phyloP scores from a whole-genome alignment of 2,797 vertebrate species.

The Allochrocebus solatus region DNA sequence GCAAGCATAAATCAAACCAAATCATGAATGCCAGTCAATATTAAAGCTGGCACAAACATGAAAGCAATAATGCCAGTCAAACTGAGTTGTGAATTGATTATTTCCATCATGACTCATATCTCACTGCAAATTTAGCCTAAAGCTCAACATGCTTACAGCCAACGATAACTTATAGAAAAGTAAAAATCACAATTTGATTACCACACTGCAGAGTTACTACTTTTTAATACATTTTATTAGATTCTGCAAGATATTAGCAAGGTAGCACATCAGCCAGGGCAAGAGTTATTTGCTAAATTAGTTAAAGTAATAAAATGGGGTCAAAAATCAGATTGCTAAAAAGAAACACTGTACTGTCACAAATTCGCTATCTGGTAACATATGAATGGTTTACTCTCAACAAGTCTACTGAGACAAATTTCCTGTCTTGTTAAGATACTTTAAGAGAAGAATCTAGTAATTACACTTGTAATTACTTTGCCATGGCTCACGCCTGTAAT shows the following conservation, averaged over 20 bases:
- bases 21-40: neutral
- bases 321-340: neutral
- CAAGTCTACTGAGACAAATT: neutral
- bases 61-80: neutral
- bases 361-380: neutral
- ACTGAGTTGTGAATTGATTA: neutral
- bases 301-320: neutral
- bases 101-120: neutral
- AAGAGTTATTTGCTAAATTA: neutral
- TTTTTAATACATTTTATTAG: slow-evolving; percentile 37
- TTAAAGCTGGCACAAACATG: neutral
- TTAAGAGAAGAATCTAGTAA: slow-evolving; percentile 6
- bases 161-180: neutral
- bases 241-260: neutral
- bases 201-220: neutral
- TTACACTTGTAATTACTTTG: neutral
- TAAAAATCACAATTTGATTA: neutral
- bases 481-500: too few species aligned
- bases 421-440: neutral
- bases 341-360: neutral
- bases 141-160: neutral
- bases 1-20: slow-evolving; percentile 24
- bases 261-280: neutral
- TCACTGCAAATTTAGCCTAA: neutral
- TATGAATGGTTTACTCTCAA: slow-evolving; percentile 24